Evolutionary conservation across 2,888 invertebrate species (phyloP), one percentile per base, ranked within the genome.

Genomic region (Hirtodrosophila alboralis): DNA sequence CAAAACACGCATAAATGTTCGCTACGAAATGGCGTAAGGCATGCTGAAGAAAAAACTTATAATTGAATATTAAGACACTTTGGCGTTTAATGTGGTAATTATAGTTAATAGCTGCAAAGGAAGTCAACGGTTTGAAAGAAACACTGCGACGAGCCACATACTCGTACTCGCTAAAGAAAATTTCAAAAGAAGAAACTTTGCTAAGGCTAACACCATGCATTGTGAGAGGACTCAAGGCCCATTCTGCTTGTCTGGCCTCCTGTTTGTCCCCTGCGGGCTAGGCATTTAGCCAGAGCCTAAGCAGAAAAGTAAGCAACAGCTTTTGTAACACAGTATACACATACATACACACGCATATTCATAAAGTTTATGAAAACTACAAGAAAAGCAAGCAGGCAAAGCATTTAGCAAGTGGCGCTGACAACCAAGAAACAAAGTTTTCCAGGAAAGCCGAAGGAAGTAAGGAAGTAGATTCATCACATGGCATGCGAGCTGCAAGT

Each of bases 1-100:
- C 26, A 68, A 43, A 65, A 63, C 68, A 65, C 60, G 62, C 79
- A 71, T 68, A 56, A 60, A 61, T 63, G 51, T 54, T 30, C 36
- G 26, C 38, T 38, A 40, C 41, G 27, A 23, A 23, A 31, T 27
- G 27, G 23, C 13, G 26, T 31, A 51, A 10, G 38, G 27, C 33
- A 51, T 48, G 44, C 30, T 60, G 57, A 21, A 36, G 40, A 23
- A 61, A 31, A 13, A 84, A 84, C 79, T 87, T 87, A 67, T 84
- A 84, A 84, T 84, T 84, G 86, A 87, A 84, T 84, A 87, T 87
- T 87, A 87, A 86, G 84, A 79, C 84, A 85, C 79, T 87, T 84
- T 84, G 75, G 45, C 86, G 72, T 84, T 83, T 86, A 84, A 86
- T 83, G 86, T 67, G 86, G 84, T 86, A 86, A 83, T 83, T 83